A percentile compares a stretch with the other conserved stretches of the same genome.
phyloP scores from a whole-genome alignment of 2,113 vertebrate species.

The Limanda limanda region DNA sequence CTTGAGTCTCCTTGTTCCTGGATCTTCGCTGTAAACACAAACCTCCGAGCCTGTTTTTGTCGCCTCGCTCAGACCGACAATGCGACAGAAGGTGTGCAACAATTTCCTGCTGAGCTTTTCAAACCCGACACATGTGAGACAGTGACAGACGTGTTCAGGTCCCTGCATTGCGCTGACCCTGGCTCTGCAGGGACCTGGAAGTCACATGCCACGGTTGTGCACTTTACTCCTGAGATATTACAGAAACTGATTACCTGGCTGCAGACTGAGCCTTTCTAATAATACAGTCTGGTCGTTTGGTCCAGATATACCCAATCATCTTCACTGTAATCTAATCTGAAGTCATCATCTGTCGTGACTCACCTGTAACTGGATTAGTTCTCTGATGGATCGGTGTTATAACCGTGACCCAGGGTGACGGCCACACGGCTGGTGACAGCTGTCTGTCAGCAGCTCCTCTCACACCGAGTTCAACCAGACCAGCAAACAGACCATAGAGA shows the following conservation, averaged over 20 bases:
- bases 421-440: constrained; percentile 24
- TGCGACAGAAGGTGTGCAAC: background rate
- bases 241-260: constrained; percentile 60
- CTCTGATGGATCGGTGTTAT: constrained; percentile 62
- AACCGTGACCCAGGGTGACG: constrained; percentile 31
- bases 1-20: too few species aligned
- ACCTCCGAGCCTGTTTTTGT: too few species aligned
- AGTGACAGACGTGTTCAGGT: constrained; percentile 22
- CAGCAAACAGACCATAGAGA: background rate
- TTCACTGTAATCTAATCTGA: constrained; percentile 61
- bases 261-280: constrained; percentile 66
- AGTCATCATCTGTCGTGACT: constrained; percentile 64
- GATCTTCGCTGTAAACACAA: too few species aligned
- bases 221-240: constrained; percentile 53
- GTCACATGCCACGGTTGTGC: constrained; percentile 50
- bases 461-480: constrained; percentile 2
- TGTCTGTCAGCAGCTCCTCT: constrained; percentile 48
- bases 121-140: constrained; percentile 8
- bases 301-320: constrained; percentile 64
- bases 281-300: constrained; percentile 62
- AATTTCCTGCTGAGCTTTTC: constrained; percentile 2
- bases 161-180: constrained; percentile 23
- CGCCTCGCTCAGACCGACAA: background rate
- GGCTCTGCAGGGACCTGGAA: background rate
- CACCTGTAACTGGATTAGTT: constrained; percentile 60